These are phyloP conservation scores for Cistogaster globosa DNA, from an alignment of 2,888 invertebrate genomes.

Conservation along the genomic window DNA sequence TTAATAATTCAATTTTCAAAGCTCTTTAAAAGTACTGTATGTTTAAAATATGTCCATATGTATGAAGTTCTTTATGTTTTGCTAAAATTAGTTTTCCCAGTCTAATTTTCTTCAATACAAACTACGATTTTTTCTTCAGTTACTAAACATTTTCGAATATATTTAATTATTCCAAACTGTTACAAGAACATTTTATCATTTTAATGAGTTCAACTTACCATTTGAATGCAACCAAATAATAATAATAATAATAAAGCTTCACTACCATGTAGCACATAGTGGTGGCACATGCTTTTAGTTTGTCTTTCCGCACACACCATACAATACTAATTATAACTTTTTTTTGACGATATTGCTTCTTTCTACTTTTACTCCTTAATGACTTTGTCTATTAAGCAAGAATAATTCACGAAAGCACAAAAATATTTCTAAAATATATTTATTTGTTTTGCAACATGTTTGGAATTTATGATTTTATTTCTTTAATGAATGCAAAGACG, in stretches of 20 bases:
- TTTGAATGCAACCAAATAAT: slow-evolving; percentile 45
- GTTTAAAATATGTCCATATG: background rate
- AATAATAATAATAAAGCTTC: slow-evolving; percentile 18
- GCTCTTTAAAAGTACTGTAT: background rate
- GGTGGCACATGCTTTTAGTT: background rate
- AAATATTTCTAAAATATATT: slow-evolving; percentile 62
- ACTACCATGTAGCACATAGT: background rate
- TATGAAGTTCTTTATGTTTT: background rate
- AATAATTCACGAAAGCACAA: slow-evolving; percentile 47
- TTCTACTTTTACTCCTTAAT: slow-evolving; percentile 63
- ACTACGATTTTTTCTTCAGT: background rate
- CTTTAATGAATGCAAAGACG: background rate
- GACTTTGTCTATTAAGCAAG: slow-evolving; percentile 65
- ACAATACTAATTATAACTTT: slow-evolving; percentile 69
- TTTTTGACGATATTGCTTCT: slow-evolving; percentile 44
- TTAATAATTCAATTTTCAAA: background rate
- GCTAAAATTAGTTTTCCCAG: background rate
- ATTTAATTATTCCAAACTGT: slow-evolving; percentile 80
- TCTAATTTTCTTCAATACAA: background rate
- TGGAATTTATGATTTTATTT: slow-evolving; percentile 72
- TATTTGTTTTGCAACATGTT: slow-evolving; percentile 65
- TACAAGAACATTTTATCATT: slow-evolving; percentile 81
- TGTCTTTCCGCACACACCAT: slow-evolving; percentile 25
- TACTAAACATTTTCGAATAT: background rate
- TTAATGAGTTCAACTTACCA: slow-evolving; percentile 76